A percentile compares a stretch with the other conserved stretches of the same genome.
These are phyloP conservation scores for Siniperca undulata DNA, from an alignment of 2,797 vertebrate genomes.

Conservation along the genomic window DNA sequence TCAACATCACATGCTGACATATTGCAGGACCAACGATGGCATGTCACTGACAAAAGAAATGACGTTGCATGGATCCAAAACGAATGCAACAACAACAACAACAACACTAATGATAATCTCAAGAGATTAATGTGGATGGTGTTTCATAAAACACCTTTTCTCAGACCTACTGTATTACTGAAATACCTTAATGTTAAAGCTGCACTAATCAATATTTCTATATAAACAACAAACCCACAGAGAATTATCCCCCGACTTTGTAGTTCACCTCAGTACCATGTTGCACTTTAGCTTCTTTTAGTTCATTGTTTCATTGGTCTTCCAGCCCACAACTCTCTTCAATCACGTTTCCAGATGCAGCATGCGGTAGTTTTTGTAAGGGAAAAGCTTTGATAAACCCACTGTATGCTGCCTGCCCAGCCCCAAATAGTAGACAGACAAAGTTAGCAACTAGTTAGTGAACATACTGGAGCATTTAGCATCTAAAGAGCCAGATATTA, in stretches of 20 bases:
- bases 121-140: background rate
- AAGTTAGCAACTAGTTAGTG: background rate
- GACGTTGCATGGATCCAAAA: background rate
- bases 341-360: background rate
- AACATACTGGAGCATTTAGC: background rate
- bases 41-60: constrained; percentile 12
- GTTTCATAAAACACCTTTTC: background rate
- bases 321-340: background rate
- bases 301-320: background rate
- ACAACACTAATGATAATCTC: background rate
- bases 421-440: background rate
- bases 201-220: background rate
- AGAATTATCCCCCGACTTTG: background rate
- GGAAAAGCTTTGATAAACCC: background rate
- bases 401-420: background rate
- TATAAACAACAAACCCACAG: background rate
- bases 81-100: background rate
- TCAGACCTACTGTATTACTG: background rate
- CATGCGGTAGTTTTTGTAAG: background rate
- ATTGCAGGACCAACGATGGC: constrained; percentile 18
- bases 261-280: background rate
- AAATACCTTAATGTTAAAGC: background rate
- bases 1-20: constrained; percentile 59
- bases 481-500: background rate
- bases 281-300: background rate